These are phyloP conservation scores for Cephalopterus ornatus DNA, from an alignment of 2,113 vertebrate species.

Conservation along the genomic window DNA sequence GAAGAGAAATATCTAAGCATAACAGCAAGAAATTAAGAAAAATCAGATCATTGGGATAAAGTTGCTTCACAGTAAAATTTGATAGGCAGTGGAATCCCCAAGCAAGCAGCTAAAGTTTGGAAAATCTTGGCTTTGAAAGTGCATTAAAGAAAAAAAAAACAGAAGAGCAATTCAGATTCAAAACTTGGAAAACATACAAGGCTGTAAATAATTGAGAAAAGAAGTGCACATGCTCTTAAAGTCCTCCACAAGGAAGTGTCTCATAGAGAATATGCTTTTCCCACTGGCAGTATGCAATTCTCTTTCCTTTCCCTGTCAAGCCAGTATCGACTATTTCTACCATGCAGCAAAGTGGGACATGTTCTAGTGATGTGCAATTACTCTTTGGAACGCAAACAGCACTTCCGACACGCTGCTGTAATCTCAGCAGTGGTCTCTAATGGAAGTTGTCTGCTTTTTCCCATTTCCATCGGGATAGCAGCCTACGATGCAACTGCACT, in stretches of 20 bases:
- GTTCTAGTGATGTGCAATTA: background rate
- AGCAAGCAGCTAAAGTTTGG: background rate
- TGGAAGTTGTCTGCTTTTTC: constrained; percentile 24
- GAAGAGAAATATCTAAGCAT: background rate
- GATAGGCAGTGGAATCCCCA: background rate
- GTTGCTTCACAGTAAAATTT: background rate
- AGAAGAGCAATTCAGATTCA: background rate
- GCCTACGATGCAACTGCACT: background rate
- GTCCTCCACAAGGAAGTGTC: background rate
- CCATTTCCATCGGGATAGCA: background rate
- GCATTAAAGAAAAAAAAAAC: background rate
- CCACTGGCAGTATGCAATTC: background rate
- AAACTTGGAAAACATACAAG: background rate
- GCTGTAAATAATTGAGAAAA: background rate
- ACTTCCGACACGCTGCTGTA: background rate
- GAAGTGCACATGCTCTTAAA: background rate
- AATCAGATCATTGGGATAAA: background rate
- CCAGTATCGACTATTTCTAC: background rate
- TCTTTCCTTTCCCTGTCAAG: background rate
- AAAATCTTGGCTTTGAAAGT: background rate
- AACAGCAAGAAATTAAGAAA: background rate
- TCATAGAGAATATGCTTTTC: background rate
- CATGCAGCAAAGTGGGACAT: background rate
- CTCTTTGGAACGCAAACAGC: background rate
- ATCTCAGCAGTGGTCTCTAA: background rate